phyloP scores from a whole-genome alignment of 2,888 invertebrate species.

The Tanaodytes sp. region DNA sequence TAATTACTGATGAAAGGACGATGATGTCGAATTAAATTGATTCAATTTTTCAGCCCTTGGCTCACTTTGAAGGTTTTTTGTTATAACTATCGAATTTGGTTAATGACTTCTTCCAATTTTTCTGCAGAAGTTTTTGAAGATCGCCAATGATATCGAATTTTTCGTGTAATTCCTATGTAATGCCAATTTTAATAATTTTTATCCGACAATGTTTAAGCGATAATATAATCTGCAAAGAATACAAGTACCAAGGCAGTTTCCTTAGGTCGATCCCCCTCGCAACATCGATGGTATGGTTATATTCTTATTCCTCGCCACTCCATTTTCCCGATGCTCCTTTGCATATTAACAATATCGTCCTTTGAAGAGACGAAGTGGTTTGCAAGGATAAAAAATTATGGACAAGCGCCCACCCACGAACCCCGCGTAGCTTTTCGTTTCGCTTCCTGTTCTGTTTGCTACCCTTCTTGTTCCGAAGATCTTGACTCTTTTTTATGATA shows the following conservation, averaged over 20 bases:
- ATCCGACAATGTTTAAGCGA: conserved; percentile 60
- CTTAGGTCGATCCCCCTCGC: conserved; percentile 37
- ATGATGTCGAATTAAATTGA: background rate
- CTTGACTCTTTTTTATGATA: conserved; percentile 71
- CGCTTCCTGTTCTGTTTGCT: conserved; percentile 57
- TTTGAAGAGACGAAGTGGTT: conserved; percentile 63
- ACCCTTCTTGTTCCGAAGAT: conserved; percentile 53
- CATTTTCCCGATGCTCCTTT: conserved; percentile 72
- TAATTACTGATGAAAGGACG: conserved; percentile 4
- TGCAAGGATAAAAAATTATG: conserved; percentile 70
- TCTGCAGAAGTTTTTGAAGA: no score
- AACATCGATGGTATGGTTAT: conserved; percentile 58
- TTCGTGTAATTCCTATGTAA: no score
- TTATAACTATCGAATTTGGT: no score
- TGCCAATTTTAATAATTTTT: conserved; percentile 17
- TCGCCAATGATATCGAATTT: no score
- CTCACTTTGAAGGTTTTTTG: no score
- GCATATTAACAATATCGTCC: conserved; percentile 73
- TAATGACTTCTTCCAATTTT: no score
- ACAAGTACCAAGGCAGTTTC: conserved; percentile 41
- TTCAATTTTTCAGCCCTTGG: no score
- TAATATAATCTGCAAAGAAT: conserved; percentile 63
- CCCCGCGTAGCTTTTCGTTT: conserved; percentile 53
- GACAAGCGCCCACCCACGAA: conserved; percentile 56
- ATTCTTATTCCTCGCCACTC: conserved; percentile 69